phyloP scores from a whole-genome alignment of 2,113 vertebrate species.

The Melanerpes formicivorus region DNA sequence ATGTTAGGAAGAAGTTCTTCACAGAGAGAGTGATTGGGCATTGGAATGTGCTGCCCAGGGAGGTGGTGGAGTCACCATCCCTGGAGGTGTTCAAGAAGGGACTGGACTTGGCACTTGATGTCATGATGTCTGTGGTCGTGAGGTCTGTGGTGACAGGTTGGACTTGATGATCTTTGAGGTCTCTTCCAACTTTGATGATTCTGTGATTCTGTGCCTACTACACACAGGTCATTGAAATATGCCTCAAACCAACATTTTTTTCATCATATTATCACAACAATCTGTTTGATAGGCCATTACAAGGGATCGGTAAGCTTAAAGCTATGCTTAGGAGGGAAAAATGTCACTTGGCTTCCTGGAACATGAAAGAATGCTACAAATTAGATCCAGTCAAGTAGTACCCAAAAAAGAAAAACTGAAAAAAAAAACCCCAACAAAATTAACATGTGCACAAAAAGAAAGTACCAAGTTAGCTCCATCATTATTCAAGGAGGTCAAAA shows the following conservation, averaged over 20 bases:
- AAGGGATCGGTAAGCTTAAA: conserved; percentile 13
- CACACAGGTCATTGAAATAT: neutral
- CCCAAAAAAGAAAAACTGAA: conserved; percentile 26
- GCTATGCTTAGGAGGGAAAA: neutral
- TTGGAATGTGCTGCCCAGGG: no score
- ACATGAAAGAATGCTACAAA: conserved; percentile 40
- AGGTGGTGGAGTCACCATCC: no score
- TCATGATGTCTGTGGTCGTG: no score
- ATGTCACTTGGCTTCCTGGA: conserved; percentile 11
- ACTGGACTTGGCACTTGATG: no score
- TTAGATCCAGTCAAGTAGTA: conserved; percentile 37
- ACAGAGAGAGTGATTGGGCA: no score
- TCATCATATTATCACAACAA: neutral
- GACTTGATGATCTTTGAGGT: no score
- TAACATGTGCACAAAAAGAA: conserved; percentile 33
- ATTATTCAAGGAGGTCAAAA: conserved; percentile 56
- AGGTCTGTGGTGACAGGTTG: no score
- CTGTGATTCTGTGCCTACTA: neutral
- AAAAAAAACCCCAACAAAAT: conserved; percentile 8
- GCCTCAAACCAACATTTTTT: neutral
- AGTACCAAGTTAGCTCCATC: neutral
- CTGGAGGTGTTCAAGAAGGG: no score
- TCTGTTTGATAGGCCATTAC: conserved; percentile 9
- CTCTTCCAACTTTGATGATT: no score
- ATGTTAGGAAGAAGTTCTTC: no score